These are phyloP conservation scores for Agonopterix arenella DNA, from an alignment of 2,888 invertebrate species.

Conservation along the genomic window DNA sequence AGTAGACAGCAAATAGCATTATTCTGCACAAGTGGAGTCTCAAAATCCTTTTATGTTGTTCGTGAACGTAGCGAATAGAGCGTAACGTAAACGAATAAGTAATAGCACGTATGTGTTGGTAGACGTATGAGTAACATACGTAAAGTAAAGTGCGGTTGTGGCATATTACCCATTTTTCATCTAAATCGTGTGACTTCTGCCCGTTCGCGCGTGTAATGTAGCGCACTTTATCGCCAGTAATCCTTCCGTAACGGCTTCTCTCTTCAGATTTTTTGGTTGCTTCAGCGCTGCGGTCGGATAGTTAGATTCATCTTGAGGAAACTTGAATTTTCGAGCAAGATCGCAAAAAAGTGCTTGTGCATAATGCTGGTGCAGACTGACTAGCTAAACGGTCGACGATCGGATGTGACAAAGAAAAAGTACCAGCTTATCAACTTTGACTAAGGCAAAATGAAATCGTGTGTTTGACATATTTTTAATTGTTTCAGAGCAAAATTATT, in stretches of 20 bases:
- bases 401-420: no score
- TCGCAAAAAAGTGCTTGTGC: no score
- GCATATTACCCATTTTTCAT: conserved; percentile 54
- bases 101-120: conserved; percentile 24
- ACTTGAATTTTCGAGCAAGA: not conserved
- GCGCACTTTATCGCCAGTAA: conserved; percentile 53
- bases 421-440: no score
- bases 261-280: conserved; percentile 15
- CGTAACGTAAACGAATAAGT: conserved; percentile 24
- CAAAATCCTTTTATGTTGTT: conserved; percentile 12
- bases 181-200: conserved; percentile 53
- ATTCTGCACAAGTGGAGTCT: conserved; percentile 8
- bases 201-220: conserved; percentile 48
- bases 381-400: no score
- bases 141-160: conserved; percentile 37
- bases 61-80: conserved; percentile 17
- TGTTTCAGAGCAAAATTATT: no score
- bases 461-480: no score
- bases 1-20: conserved; percentile 4
- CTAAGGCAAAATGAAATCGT: no score
- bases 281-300: not conserved
- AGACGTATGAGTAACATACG: conserved; percentile 23
- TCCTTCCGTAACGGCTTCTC: conserved; percentile 33
- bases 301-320: not conserved
- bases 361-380: no score